These are phyloP conservation scores for Dicycla oo DNA, from an alignment of 2,888 invertebrate genomes.

Conservation along the genomic window DNA sequence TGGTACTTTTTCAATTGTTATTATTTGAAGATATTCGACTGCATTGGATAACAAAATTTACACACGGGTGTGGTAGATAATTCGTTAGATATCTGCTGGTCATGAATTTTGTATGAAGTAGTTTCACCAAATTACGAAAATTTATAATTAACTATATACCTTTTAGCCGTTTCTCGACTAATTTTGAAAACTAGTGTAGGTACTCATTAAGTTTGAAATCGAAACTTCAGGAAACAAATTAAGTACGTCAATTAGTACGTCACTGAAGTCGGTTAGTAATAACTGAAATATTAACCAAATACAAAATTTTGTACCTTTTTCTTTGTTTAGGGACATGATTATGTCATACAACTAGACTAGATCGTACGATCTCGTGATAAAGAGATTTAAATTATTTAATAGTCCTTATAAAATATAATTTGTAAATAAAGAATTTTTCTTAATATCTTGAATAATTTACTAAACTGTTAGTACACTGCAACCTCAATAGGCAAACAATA, in stretches of 20 bases:
- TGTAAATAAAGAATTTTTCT: background rate
- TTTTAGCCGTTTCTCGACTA: background rate
- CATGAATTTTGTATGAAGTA: background rate
- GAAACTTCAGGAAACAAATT: background rate
- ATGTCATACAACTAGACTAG: conserved; percentile 16
- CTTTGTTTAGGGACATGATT: background rate
- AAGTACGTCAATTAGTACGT: background rate
- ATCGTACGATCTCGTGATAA: background rate
- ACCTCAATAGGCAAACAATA: conserved; percentile 14
- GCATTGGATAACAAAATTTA: background rate
- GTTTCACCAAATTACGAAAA: background rate
- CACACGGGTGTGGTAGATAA: background rate
- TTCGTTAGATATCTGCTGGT: background rate
- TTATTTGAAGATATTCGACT: background rate
- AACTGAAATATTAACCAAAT: background rate
- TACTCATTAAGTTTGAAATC: background rate
- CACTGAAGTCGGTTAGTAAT: background rate
- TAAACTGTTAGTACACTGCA: conserved; percentile 21
- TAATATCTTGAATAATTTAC: conserved; percentile 6
- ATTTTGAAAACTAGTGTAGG: background rate
- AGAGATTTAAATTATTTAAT: conserved; percentile 8
- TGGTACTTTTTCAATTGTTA: background rate
- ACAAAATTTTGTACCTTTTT: background rate
- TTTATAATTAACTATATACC: background rate
- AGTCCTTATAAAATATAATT: background rate